Conservation (phyloP, 2,888 invertebrate genomes). For the Melieria omissa region DNA sequence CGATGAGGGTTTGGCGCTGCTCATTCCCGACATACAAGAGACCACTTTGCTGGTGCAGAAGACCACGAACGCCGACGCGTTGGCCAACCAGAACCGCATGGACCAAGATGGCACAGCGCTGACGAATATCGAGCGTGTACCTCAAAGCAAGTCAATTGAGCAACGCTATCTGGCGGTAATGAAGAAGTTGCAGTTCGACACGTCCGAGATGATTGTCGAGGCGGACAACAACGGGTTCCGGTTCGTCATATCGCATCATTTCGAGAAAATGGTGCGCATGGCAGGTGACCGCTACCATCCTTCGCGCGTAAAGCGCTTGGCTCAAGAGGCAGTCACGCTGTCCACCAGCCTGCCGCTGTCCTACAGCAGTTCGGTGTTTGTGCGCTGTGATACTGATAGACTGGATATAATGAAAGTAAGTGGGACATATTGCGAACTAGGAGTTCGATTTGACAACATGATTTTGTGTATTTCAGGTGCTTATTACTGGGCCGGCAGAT, state of each 20-base stretch:
- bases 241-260: slow-evolving; percentile 90
- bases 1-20: slow-evolving; percentile 87
- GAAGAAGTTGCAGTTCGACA: slow-evolving; percentile 91
- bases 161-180: slow-evolving; percentile 87
- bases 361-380: slow-evolving; percentile 94
- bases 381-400: slow-evolving; percentile 92
- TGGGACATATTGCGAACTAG: neutral
- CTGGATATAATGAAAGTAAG: slow-evolving; percentile 93
- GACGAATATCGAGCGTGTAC: slow-evolving; percentile 67
- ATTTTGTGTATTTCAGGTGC: slow-evolving; percentile 70
- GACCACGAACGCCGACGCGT: slow-evolving; percentile 61
- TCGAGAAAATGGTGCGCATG: slow-evolving; percentile 86
- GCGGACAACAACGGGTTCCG: slow-evolving; percentile 78
- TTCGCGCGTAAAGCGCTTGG: slow-evolving; percentile 87
- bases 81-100: slow-evolving; percentile 52
- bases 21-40: slow-evolving; percentile 90
- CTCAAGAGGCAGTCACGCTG: slow-evolving; percentile 94
- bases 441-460: neutral
- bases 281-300: slow-evolving; percentile 89
- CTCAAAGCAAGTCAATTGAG: slow-evolving; percentile 72
- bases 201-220: slow-evolving; percentile 92
- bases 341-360: slow-evolving; percentile 92
- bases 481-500: slow-evolving; percentile 92
- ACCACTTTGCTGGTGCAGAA: slow-evolving; percentile 64
- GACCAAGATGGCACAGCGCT: slow-evolving; percentile 42